These are phyloP conservation scores for Piezodorus guildinii DNA, from an alignment of 1,140 invertebrate genomes.

Conservation along the genomic window DNA sequence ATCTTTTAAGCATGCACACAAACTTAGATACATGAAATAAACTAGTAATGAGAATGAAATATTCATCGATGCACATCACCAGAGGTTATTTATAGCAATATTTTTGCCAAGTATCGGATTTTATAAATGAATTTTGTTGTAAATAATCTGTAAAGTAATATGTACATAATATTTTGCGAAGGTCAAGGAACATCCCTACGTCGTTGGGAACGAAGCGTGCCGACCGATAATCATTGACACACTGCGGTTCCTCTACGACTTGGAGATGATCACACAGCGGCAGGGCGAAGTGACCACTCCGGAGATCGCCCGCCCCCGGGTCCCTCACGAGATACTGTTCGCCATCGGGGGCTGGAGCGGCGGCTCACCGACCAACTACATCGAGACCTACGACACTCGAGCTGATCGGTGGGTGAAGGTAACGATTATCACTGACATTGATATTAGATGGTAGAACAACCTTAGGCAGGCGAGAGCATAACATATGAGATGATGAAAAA, in stretches of 20 bases:
- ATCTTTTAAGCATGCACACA: too few species aligned
- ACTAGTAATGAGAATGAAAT: too few species aligned
- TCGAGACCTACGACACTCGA: constrained; percentile 66
- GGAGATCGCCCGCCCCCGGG: constrained; percentile 48
- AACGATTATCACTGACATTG: background rate
- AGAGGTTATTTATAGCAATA: too few species aligned
- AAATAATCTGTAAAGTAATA: too few species aligned
- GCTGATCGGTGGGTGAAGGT: constrained; percentile 62
- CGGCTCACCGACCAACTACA: constrained; percentile 53
- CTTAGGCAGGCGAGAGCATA: too few species aligned
- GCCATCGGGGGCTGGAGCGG: constrained; percentile 67
- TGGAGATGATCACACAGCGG: constrained; percentile 52
- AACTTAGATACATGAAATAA: too few species aligned
- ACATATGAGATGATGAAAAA: too few species aligned
- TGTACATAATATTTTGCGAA: constrained; percentile 9
- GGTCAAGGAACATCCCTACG: constrained; percentile 50
- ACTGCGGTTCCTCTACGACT: constrained; percentile 57
- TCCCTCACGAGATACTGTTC: constrained; percentile 57
- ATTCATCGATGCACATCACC: too few species aligned
- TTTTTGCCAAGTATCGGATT: too few species aligned
- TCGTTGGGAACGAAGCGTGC: constrained; percentile 48
- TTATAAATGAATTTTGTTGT: too few species aligned
- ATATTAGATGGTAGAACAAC: too few species aligned
- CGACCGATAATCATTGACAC: constrained; percentile 62
- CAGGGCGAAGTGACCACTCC: constrained; percentile 49